phyloP scores from a whole-genome alignment of 2,888 invertebrate species.

The Limulus polyphemus region DNA sequence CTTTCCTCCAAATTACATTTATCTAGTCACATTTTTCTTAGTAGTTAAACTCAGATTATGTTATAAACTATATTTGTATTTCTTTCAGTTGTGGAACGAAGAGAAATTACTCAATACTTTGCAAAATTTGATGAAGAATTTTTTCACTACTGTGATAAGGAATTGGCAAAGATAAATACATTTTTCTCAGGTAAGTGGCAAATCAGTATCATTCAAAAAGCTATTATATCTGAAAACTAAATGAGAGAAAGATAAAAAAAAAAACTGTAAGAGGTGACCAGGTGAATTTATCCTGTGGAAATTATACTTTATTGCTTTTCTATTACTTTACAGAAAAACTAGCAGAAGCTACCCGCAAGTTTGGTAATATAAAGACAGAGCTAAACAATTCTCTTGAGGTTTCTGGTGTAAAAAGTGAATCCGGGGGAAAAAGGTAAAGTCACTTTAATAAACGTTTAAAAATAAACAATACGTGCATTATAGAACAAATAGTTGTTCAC shows the following conservation, averaged over 20 bases:
- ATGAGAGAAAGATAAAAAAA: background rate
- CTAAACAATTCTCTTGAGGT: conserved; percentile 42
- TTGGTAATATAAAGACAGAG: conserved; percentile 76
- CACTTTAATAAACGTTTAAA: too few species aligned
- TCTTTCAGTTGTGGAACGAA: conserved; percentile 60
- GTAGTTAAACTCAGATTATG: background rate
- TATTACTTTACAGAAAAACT: conserved; percentile 59
- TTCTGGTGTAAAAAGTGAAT: too few species aligned
- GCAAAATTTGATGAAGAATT: conserved; percentile 91
- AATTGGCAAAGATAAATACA: conserved; percentile 90
- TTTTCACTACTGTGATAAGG: conserved; percentile 87
- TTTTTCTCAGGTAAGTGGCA: conserved; percentile 71
- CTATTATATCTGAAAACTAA: background rate
- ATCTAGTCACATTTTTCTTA: background rate
- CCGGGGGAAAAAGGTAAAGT: too few species aligned
- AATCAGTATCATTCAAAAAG: conserved; percentile 2
- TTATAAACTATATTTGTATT: background rate
- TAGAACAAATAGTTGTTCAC: too few species aligned
- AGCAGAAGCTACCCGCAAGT: conserved; percentile 92
- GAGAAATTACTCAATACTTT: conserved; percentile 71
- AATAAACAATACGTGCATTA: too few species aligned
- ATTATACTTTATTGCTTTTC: background rate
- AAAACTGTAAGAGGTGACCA: background rate
- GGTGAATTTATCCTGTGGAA: too few species aligned
- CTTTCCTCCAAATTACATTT: background rate